phyloP scores from a whole-genome alignment of 2,113 vertebrate genomes.

The Callorhinus ursinus region DNA sequence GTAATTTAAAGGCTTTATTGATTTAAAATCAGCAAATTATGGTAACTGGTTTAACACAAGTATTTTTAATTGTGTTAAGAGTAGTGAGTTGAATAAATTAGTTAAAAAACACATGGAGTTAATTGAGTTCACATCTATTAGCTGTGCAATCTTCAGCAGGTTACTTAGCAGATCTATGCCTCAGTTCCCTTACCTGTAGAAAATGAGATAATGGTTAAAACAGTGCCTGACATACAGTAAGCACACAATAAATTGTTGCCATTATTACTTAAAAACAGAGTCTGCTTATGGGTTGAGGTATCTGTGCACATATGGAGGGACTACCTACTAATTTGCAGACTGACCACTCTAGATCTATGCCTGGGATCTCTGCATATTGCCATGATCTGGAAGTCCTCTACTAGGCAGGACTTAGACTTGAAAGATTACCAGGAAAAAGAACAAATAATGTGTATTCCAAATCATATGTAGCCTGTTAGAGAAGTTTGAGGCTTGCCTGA shows the following conservation, averaged over 20 bases:
- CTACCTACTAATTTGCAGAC: background rate
- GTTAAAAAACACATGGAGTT: constrained; percentile 23
- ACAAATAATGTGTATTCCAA: background rate
- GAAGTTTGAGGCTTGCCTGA: constrained; percentile 38
- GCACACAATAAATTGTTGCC: background rate
- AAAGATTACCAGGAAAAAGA: constrained; percentile 29
- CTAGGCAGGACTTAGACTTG: background rate
- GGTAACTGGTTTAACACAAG: constrained; percentile 13
- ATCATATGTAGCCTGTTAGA: background rate
- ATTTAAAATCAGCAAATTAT: constrained; percentile 57
- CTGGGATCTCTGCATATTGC: background rate
- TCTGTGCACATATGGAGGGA: background rate
- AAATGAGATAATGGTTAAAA: constrained; percentile 16
- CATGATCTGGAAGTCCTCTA: background rate
- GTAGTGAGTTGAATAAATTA: constrained; percentile 8
- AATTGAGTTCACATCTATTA: background rate
- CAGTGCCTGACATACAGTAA: background rate
- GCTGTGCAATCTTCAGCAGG: background rate
- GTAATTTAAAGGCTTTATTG: constrained; percentile 25
- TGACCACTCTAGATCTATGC: background rate
- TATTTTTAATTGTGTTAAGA: constrained; percentile 41
- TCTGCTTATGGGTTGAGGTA: background rate
- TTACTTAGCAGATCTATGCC: constrained; percentile 33
- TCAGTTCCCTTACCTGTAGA: background rate
- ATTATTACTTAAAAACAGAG: background rate